Evolutionary conservation across 2,888 invertebrate genomes (phyloP), one percentile per base, ranked within the genome.

Genomic region (Chelonus formosanus): DNA sequence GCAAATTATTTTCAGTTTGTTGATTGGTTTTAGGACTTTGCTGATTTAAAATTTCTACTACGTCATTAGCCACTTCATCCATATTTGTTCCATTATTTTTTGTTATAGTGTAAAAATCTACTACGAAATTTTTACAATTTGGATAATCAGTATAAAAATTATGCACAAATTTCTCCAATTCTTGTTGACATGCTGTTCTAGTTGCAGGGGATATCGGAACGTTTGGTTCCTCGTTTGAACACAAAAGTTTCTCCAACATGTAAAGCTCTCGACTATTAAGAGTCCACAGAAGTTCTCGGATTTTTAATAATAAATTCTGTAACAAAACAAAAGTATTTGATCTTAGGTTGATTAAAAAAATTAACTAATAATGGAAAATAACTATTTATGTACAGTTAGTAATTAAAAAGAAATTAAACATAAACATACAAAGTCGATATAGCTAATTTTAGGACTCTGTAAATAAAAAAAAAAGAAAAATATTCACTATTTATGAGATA

Each of bases 271-370:
- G 89, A 69, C 92, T 89, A 78, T 92, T 93, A 74, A 98, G 85
- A 3, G 96, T 95, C 90, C 95, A 93, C 69, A 98, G 87, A 62
- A 97, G 87, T 74, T 97, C 96, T 54, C 97, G 90, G 76, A 97
- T 97, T 88, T 96, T 97, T 79, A 92, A 90, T 60, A 97, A 88
- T 53, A 97, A 88, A 44, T 93, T 94, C 84, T 89, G 86, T 68
- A 87, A 62, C 36, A 20, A 47, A 52, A 40, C 4, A 40, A 40
- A 5, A 40, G 4, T 40, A 5, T 40, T 40, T 5, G 4, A 40
- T 40, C 3, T 5, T 4, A 5, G 40, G 40, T 40, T 40, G 20
- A 20, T 20, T 20, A 20, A 20, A 20, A 20, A 20, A 20, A 20
- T 20, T 20, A 20, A 20, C 20, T 20, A 20, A 20, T 20, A 20